phyloP scores from a whole-genome alignment of 2,113 vertebrate genomes.

The Urocitellus parryii region DNA sequence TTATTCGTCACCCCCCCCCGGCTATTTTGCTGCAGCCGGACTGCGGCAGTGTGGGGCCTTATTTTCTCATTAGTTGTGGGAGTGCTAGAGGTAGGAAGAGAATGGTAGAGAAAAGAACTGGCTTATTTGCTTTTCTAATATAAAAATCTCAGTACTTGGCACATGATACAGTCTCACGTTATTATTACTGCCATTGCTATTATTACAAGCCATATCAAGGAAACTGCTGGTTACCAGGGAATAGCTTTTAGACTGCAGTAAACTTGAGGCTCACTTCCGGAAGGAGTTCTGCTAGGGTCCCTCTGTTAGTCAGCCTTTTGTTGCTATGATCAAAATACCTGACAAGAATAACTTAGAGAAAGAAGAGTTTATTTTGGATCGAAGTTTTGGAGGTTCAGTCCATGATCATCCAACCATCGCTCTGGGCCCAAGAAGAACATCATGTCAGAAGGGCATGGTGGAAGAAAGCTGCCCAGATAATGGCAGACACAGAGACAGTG shows the following conservation, averaged over 20 bases:
- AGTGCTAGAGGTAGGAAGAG: not conserved
- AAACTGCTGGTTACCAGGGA: not conserved
- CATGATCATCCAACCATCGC: no score
- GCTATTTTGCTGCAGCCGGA: no score
- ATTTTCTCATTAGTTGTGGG: not conserved
- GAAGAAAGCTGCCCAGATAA: no score
- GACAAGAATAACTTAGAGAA: no score
- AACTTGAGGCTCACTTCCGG: not conserved
- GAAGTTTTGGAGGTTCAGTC: no score
- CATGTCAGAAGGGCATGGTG: no score
- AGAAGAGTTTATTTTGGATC: no score
- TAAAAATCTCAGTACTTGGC: not conserved
- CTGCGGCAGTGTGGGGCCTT: rapidly evolving
- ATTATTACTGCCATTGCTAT: not conserved
- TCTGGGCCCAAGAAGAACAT: no score
- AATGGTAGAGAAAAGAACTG: not conserved
- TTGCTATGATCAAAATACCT: no score
- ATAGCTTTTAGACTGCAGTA: not conserved
- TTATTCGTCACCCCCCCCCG: no score
- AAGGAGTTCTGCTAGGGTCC: not conserved
- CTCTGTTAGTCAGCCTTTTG: no score
- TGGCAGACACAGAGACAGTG: no score
- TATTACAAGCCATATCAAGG: not conserved
- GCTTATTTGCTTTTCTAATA: not conserved
- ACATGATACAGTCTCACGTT: not conserved